Conservation (phyloP, 2,113 vertebrate species). For the Atractosteus spatula region DNA sequence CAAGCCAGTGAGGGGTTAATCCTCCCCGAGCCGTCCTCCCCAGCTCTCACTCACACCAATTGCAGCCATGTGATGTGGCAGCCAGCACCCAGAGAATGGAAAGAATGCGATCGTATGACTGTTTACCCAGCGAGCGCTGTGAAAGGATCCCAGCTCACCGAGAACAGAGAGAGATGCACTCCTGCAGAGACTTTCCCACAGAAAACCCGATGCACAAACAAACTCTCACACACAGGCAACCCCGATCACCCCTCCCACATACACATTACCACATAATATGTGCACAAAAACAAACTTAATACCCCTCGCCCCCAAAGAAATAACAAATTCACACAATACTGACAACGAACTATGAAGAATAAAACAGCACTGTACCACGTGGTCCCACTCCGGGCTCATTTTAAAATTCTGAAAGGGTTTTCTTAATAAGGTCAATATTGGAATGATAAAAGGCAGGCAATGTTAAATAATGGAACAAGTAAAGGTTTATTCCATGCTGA, state of each 20-base stretch:
- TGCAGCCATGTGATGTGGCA: slow-evolving; percentile 43
- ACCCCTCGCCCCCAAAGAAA: slow-evolving; percentile 1
- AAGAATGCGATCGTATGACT: slow-evolving; percentile 57
- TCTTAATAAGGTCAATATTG: not conserved
- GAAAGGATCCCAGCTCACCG: slow-evolving; percentile 21
- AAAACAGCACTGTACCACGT: too few species aligned
- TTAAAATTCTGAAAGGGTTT: too few species aligned
- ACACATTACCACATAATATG: not conserved
- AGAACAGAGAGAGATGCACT: not conserved
- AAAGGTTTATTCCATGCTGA: too few species aligned
- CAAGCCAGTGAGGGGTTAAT: not conserved
- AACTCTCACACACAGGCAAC: too few species aligned
- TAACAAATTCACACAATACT: not conserved
- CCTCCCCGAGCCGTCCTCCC: slow-evolving; percentile 9
- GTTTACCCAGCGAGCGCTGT: slow-evolving; percentile 35
- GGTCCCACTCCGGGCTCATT: too few species aligned
- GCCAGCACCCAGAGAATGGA: slow-evolving; percentile 46
- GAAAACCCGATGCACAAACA: too few species aligned
- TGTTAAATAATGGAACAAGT: too few species aligned
- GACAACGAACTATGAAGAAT: too few species aligned
- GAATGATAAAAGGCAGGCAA: too few species aligned
- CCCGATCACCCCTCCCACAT: not conserved
- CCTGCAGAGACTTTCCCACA: too few species aligned
- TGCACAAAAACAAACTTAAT: not conserved
- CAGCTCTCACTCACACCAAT: not conserved